Conservation (phyloP, 1,140 invertebrate genomes). For the Drosophila subpulchrella region DNA sequence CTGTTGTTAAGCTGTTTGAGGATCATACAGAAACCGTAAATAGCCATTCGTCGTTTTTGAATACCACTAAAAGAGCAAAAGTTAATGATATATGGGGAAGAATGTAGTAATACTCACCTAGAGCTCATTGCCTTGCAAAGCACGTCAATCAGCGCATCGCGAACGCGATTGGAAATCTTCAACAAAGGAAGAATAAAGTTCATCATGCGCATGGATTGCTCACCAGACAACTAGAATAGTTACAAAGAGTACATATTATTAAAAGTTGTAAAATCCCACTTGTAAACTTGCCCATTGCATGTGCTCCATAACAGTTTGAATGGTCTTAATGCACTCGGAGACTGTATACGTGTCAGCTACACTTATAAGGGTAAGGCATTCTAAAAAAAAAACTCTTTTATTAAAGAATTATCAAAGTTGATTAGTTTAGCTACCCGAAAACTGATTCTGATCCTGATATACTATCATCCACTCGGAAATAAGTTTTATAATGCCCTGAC, state of each 20-base stretch:
- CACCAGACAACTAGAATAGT: constrained; percentile 66
- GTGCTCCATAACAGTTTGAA: constrained; percentile 76
- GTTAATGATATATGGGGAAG: background rate
- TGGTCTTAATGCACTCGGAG: constrained; percentile 72
- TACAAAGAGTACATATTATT: too few relatives aligned
- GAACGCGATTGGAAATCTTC: constrained; percentile 70
- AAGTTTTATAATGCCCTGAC: constrained; percentile 70
- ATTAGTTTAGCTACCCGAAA: constrained; percentile 47
- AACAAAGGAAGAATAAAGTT: constrained; percentile 77
- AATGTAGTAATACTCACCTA: constrained; percentile 32
- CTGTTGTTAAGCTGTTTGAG: constrained; percentile 80
- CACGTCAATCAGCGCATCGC: constrained; percentile 78
- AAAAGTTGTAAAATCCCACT: too few relatives aligned
- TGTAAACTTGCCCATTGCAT: constrained; percentile 70
- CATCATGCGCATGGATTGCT: constrained; percentile 84
- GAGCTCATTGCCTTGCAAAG: constrained; percentile 75
- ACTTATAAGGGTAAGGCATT: constrained; percentile 75
- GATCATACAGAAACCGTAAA: constrained; percentile 84
- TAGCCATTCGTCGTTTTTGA: constrained; percentile 72
- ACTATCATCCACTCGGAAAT: constrained; percentile 81
- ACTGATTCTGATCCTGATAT: constrained; percentile 78
- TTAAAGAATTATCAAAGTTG: background rate
- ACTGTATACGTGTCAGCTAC: constrained; percentile 81
- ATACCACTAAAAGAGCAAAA: constrained; percentile 40
- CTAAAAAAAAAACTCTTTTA: constrained; percentile 21